Percentiles rank a stretch among this genome's conserved stretches.
Evolutionary conservation across 64 coral and sea anemone genomes (phyloP).

Genomic region (Anthopleura sola): DNA sequence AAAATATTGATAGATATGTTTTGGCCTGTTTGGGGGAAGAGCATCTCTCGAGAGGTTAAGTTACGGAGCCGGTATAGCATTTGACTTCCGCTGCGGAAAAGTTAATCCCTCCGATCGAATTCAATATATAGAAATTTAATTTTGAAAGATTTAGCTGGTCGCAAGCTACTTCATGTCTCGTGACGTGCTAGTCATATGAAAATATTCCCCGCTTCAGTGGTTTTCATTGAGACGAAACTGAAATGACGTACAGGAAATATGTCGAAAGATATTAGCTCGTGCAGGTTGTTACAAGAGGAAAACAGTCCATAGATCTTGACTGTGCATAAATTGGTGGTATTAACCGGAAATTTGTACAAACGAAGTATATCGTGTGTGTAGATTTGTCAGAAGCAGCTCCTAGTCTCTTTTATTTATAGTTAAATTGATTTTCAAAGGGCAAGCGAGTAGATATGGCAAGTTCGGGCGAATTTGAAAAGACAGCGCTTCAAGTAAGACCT

Average conservation of each 20-base stretch:
- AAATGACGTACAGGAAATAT: conserved; percentile 14
- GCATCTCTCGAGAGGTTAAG: background rate
- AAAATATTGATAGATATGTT: conserved; percentile 4
- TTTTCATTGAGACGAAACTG: background rate
- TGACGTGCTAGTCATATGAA: background rate
- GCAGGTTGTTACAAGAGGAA: background rate
- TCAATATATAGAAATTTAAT: too few species aligned
- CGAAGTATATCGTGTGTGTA: background rate
- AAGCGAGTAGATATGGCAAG: background rate
- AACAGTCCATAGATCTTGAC: background rate
- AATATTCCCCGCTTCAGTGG: conserved; percentile 1
- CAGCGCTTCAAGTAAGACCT: background rate
- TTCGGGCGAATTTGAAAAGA: background rate
- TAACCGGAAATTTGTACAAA: background rate
- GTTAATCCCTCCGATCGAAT: background rate
- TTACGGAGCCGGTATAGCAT: background rate
- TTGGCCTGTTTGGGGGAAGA: background rate
- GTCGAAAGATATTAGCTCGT: background rate
- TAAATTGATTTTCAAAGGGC: background rate
- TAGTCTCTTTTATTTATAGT: background rate
- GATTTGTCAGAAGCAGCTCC: background rate
- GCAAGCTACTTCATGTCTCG: background rate
- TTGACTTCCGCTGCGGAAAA: background rate
- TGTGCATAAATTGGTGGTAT: background rate
- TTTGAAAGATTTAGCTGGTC: background rate